Conservation (phyloP, 1,140 invertebrate species). For the Orchestia grillus region DNA sequence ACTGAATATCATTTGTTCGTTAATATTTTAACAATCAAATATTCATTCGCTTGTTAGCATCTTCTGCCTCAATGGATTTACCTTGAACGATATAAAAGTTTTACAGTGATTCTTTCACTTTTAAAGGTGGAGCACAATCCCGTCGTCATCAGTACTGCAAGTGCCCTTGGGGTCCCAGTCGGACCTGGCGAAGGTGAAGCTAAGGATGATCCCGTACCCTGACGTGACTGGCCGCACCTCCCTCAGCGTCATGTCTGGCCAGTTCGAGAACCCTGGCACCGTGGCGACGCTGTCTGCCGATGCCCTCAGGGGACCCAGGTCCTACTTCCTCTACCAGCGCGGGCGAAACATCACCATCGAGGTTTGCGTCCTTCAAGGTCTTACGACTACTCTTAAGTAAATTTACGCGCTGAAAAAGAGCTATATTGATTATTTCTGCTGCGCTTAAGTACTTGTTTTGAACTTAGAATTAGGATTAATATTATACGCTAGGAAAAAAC, state of each 20-base stretch:
- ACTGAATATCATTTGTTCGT: too few relatives aligned
- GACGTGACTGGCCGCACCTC: not conserved
- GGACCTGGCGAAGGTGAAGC: not conserved
- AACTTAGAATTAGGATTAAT: not conserved
- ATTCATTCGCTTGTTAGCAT: not conserved
- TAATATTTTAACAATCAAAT: too few relatives aligned
- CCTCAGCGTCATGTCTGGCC: not conserved
- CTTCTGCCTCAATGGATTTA: not conserved
- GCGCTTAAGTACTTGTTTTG: not conserved
- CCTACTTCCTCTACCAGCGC: not conserved
- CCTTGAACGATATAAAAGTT: too few relatives aligned
- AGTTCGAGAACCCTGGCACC: not conserved
- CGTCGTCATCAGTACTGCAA: not conserved
- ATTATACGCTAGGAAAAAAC: not conserved
- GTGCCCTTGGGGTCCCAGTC: not conserved
- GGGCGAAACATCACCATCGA: not conserved
- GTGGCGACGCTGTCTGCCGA: not conserved
- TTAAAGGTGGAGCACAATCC: not conserved
- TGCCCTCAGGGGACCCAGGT: not conserved
- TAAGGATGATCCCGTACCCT: constrained; percentile 23
- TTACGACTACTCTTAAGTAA: not conserved
- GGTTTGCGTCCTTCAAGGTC: not conserved
- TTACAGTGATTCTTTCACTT: not conserved
- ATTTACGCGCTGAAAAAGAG: not conserved
- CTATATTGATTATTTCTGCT: not conserved